Evolutionary conservation across 2,113 vertebrate genomes (phyloP), one percentile per base, ranked within the genome.

Genomic region (Petroica traversi): DNA sequence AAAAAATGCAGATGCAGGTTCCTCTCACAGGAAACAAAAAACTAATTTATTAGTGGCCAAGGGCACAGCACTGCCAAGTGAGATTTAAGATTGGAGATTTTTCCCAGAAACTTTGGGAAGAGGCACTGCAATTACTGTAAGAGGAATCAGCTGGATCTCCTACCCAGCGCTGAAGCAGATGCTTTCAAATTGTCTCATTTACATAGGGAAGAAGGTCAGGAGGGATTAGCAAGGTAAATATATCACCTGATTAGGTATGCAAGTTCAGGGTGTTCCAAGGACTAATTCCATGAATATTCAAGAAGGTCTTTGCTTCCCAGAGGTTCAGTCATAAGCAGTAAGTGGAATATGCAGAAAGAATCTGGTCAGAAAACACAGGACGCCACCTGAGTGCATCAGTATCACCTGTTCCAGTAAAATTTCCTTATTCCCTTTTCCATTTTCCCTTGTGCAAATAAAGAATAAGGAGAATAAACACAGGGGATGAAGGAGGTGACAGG

Each of bases 201-300:
- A 55, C 92, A 85, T 51, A 28, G 3, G 36, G 36, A 75, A 92
- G 85, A 77, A 92, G 82, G 94, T 77, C 92, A 71, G 63, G 81
- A 84, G 84, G 84, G 88, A 91, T 84, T 78, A 59, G 89, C 69
- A 36, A 86, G 61, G 73, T 54, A 91, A 89, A 89, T 86, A 49
- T 31, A 82, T 82, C 74, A 75, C 85, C 82, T 82, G 51, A 92
- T 88, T 74, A 59, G 23, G 51, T 63, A 78, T 75, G 75, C 55
- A 67, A 58, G 74, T 26, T 89, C 73, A 49, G 85, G 74, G 41
- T 13, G 3, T 51, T 51, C 45, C 77, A 93, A 93, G 88, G 88
- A 71, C 41, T 75, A 41, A 18, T n/a, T 5, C 38, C 16, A 88
- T 85, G 93, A 94, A 94, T 92, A 82, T 90, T 74, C 78, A 76